Percentiles rank a stretch among this genome's conserved stretches.
These are phyloP conservation scores for Drosophila gaucha DNA, from an alignment of 2,888 invertebrate species.

Conservation along the genomic window DNA sequence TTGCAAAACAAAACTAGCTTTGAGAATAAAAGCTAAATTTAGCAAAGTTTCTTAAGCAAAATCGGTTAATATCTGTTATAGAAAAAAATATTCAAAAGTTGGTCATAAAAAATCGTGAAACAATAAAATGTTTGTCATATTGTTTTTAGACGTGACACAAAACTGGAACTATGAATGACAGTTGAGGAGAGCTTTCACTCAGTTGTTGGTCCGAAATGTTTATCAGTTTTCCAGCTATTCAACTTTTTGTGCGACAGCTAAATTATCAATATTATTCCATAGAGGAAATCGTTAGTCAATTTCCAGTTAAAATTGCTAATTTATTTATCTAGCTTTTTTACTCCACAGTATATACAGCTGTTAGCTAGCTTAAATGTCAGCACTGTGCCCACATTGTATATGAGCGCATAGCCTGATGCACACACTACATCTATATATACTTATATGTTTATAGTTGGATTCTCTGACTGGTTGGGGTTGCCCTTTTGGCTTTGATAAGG, in stretches of 20 bases:
- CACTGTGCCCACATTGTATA: conserved; percentile 23
- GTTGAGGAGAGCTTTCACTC: not conserved
- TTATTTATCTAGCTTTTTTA: not conserved
- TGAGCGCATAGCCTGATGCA: conserved; percentile 3
- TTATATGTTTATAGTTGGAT: conserved; percentile 37
- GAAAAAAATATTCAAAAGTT: not conserved
- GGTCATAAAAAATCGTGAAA: not conserved
- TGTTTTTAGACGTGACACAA: not conserved
- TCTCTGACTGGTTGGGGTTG: conserved; percentile 30
- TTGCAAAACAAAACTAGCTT: not conserved
- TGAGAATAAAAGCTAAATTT: not conserved
- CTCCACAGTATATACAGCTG: not conserved
- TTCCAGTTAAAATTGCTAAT: not conserved
- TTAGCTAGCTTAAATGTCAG: not conserved
- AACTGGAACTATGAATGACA: not conserved
- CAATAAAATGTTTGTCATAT: not conserved
- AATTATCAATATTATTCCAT: not conserved
- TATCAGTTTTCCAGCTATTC: not conserved
- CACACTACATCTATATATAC: conserved; percentile 8
- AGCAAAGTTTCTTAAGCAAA: not conserved
- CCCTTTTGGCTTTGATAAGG: conserved; percentile 59
- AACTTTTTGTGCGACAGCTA: not conserved
- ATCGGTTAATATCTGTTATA: not conserved
- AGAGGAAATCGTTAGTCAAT: not conserved
- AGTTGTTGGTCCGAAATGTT: not conserved